Evolutionary conservation across 1,140 invertebrate species (phyloP).

Genomic region (Asobara japonica): DNA sequence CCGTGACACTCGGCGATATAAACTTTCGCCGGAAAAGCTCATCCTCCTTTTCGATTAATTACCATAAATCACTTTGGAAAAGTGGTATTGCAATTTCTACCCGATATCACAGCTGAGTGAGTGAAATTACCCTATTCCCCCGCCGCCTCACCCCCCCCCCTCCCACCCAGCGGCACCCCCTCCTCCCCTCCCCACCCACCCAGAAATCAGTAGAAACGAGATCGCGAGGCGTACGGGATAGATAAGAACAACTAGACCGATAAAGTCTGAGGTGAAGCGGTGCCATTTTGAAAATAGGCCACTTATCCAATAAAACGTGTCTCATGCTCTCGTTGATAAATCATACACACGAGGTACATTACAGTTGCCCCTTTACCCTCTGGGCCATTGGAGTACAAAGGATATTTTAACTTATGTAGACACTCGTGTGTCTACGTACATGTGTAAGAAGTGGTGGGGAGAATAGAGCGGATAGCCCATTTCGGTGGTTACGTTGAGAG

Average conservation of each 20-base stretch:
- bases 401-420: conserved; percentile 1
- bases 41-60: not conserved
- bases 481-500: conserved; percentile 17
- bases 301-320: conserved; percentile 44
- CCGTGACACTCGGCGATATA: not conserved
- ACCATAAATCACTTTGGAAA: not conserved
- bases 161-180: not conserved
- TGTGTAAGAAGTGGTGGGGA: not conserved
- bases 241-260: conserved; percentile 32
- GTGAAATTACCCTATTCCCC: not conserved
- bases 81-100: conserved; percentile 3
- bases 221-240: conserved; percentile 16
- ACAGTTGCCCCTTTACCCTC: not conserved
- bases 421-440: not conserved
- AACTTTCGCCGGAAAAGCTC: conserved; percentile 7
- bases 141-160: not conserved
- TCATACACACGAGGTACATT: conserved; percentile 34
- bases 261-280: conserved; percentile 12
- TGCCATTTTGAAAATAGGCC: conserved; percentile 40
- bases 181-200: not conserved
- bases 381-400: not conserved
- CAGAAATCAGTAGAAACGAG: not conserved
- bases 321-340: conserved; percentile 37
- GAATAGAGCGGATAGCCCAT: conserved; percentile 21
- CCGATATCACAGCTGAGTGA: not conserved